A percentile compares a stretch with the other conserved stretches of the same genome.
Evolutionary conservation across 2,888 invertebrate species (phyloP).

Genomic region (Eristalis intricaria): DNA sequence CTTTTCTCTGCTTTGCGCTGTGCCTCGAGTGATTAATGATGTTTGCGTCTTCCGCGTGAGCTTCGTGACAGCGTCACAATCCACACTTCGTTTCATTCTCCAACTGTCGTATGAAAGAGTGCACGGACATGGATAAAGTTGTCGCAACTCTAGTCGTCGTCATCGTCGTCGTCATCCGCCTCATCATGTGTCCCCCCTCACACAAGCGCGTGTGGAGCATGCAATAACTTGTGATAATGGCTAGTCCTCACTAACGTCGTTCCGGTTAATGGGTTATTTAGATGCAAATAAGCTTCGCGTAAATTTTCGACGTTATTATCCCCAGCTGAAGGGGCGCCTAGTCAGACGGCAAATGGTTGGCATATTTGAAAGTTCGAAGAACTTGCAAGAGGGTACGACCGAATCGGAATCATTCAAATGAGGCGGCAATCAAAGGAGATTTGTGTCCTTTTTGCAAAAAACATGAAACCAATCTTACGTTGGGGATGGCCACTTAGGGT

Average conservation of each 20-base stretch:
- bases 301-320: slow-evolving; percentile 6
- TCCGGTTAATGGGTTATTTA: slow-evolving; percentile 12
- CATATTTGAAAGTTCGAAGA: not conserved
- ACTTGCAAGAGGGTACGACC: not conserved
- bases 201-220: not conserved
- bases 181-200: too few relatives aligned
- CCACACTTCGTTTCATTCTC: not conserved
- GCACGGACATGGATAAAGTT: not conserved
- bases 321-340: not conserved
- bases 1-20: not conserved
- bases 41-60: not conserved
- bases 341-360: not conserved
- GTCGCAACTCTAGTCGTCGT: not conserved
- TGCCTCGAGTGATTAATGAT: slow-evolving; percentile 23
- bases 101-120: slow-evolving; percentile 1
- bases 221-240: slow-evolving; percentile 15
- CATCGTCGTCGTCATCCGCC: too few relatives aligned
- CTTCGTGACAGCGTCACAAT: not conserved
- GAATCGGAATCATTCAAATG: not conserved
- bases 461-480: not conserved
- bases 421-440: not conserved
- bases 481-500: not conserved
- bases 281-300: slow-evolving; percentile 26
- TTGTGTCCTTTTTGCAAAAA: not conserved
- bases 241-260: slow-evolving; percentile 4